Base-by-base conservation (phyloP, 2,888 invertebrate genomes). In the Cheilosia grossa region DNA sequence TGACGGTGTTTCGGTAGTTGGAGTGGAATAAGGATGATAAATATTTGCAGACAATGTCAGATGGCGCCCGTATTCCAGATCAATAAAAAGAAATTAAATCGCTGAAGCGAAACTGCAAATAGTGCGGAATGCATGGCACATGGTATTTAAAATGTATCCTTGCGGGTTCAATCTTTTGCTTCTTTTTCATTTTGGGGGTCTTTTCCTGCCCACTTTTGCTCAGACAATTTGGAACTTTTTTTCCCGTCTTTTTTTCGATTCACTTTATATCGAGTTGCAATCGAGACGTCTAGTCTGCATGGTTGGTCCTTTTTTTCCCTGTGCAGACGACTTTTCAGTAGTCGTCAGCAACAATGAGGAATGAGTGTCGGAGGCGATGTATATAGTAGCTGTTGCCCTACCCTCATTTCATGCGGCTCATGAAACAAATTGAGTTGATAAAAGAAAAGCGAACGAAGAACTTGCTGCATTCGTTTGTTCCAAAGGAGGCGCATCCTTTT, bases 41-140 rank as follows among this genome's bases (percentile, higher is more conserved):
- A 85, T 85, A 85, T 83, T 83, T 83, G 83, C 80, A 80, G 80
- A 83, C 83, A 83, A 72, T 85, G 72, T 85, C 85, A 85, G 85
- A 85, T 85, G 85, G 85, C 85, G 85, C 85, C 85, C 85, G 85
- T 72, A 85, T 85, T 56, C 37, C 59, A 70, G 74, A 73, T 83
- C 81, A 85, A 85, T 80, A 77, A 75, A 66, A 85, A 72, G 63
- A 81, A 85, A 85, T 85, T 61, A 85, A 81, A 67, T 77, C 75
- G 61, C 56, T 77, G 72, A 77, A 81, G 75, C 72, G 85, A 77
- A 77, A 81, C 85, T 80, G 75, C 75, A 85, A 85, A 85, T 85
- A 85, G 81, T 85, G 81, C 72, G 75, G 81, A 85, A 81, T 75
- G 85, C 85, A 83, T 72, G 70, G 49, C 70, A 70, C 72, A 85